Conservation (phyloP, 1,140 invertebrate genomes). For the Drosophila prosaltans region DNA sequence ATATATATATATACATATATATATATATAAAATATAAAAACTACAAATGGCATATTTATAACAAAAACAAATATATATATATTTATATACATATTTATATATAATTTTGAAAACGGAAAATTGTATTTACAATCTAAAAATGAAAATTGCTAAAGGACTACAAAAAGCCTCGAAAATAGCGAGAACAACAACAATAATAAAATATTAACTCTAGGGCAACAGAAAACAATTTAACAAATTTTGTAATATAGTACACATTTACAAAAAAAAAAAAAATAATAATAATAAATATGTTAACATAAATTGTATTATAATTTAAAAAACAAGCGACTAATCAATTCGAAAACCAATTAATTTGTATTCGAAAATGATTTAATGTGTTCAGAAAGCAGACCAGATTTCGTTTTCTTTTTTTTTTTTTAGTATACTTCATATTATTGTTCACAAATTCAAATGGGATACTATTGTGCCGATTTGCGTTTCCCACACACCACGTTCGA, state of each 20-base stretch:
- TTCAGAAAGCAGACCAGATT: not conserved
- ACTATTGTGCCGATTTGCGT: constrained; percentile 6
- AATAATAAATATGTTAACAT: not conserved
- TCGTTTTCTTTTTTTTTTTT: no score
- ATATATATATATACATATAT: constrained; percentile 58
- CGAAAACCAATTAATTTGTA: not conserved
- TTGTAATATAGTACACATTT: not conserved
- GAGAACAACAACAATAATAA: constrained; percentile 27
- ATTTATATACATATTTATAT: constrained; percentile 40
- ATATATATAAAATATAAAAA: constrained; percentile 49
- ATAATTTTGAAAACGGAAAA: constrained; percentile 60
- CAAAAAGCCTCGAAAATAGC: constrained; percentile 42
- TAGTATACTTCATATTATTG: not conserved
- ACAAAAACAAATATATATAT: constrained; percentile 44
- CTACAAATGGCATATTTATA: constrained; percentile 67
- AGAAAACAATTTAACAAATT: not conserved
- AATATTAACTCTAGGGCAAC: constrained; percentile 3
- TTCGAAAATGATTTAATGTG: not conserved
- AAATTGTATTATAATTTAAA: constrained; percentile 6
- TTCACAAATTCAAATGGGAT: constrained; percentile 8
- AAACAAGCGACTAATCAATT: constrained; percentile 3
- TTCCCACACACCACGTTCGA: not conserved
- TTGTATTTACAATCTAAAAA: constrained; percentile 65
- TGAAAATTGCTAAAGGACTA: constrained; percentile 7
- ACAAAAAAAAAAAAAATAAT: not conserved